Evolutionary conservation across 2,113 vertebrate genomes (phyloP), one percentile per base, ranked within the genome.

Genomic region (Ammospiza caudacuta): DNA sequence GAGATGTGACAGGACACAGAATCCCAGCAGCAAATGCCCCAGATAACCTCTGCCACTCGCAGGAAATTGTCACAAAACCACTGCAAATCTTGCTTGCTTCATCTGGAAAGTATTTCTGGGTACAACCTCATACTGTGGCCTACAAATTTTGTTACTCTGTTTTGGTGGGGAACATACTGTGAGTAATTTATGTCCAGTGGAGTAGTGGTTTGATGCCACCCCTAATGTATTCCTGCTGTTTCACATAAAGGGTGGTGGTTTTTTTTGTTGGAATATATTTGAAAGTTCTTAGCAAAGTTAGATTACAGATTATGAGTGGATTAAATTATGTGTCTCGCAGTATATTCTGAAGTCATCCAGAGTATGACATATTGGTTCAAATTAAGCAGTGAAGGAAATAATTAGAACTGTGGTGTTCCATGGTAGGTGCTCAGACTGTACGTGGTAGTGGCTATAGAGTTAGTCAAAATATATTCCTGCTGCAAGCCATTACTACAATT

Each of bases 21-120:
- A 72, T 37, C 57, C 1, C 0, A n/a, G 57, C 63, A 91, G 49
- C 43, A 28, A 86, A 59, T 2, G 22, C 55, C 9, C 37, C 43
- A 61, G 69, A 69, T 89, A 47, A 49, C 84, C 75, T 57, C 76
- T 90, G 68, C 83, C 77, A 89, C 68, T 37, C 2, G 22, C 74
- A 92, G 90, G 68, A 94, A 79, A 73, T 54, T 33, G 67, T 95
- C 92, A 83, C 68, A 62, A 81, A 94, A 75, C 85, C 90, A n/a
- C 90, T 61, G 80, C 69, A 87, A 39, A 82, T 81, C 69, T 78
- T 73, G 25, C 76, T 92, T 96, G 77, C 80, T 91, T 96, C 86
- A 94, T 89, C 88, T 92, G 95, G 95, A 96, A 96, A 94, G 64
- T 95, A 96, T 96, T 97, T 95, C 88, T 96, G 88, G 68, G 76